Percentiles rank a stretch among this genome's conserved stretches.
Evolutionary conservation across 2,113 vertebrate genomes (phyloP).

Genomic region (Cheirogaleus medius): DNA sequence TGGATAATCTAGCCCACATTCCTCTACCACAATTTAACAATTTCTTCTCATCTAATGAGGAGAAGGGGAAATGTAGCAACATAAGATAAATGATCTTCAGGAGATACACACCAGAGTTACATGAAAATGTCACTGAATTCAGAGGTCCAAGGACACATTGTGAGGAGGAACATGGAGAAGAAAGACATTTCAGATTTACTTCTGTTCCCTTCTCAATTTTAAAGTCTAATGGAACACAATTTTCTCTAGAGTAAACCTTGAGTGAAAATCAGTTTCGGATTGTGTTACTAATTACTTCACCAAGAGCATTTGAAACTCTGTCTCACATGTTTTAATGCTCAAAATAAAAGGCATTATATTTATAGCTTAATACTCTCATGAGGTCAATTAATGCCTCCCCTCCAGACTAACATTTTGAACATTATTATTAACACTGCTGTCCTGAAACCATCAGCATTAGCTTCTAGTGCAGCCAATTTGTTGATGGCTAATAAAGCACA

Average conservation of each 20-base stretch:
- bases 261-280: constrained; percentile 55
- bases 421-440: constrained; percentile 53
- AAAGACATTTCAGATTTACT: constrained; percentile 29
- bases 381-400: constrained; percentile 67
- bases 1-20: neutral
- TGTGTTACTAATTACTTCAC: constrained; percentile 64
- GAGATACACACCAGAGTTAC: neutral
- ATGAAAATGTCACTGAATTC: neutral
- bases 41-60: neutral
- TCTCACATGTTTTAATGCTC: constrained; percentile 52
- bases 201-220: constrained; percentile 20
- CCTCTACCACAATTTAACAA: neutral
- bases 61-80: neutral
- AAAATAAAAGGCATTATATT: constrained; percentile 64
- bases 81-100: neutral
- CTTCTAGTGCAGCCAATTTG: constrained; percentile 77
- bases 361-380: constrained; percentile 39
- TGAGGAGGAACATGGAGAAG: neutral
- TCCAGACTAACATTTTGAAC: constrained; percentile 67
- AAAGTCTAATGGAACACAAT: neutral
- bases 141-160: neutral
- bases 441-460: constrained; percentile 61
- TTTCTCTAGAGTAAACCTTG: constrained; percentile 38
- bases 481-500: constrained; percentile 77
- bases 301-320: constrained; percentile 41